Evolutionary conservation across 2,888 invertebrate species (phyloP), one percentile per base, ranked within the genome.

Genomic region (Agriopis aurantiaria): DNA sequence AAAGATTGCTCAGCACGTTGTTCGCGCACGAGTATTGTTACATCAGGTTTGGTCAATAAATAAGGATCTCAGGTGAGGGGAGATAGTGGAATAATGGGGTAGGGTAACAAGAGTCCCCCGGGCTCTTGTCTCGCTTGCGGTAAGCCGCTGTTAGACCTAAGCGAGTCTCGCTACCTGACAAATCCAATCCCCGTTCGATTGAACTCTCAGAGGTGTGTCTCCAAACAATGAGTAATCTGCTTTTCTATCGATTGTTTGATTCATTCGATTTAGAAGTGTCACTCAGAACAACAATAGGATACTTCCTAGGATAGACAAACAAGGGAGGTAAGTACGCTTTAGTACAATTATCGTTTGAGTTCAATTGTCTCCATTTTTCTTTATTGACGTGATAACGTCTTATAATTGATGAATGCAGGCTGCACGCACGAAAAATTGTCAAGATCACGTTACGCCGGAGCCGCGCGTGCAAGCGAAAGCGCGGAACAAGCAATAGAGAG

Each of bases 61-160:
- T 87, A 87, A 85, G 75, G 80, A 77, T 77, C 81, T 85, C 86
- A 88, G 85, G 87, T 88, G 78, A 49, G 75, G 75, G 83, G 80
- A 84, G 81, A 87, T 87, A 85, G 85, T 85, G 80, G 84, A 87
- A 89, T 91, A 89, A 89, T 87, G 84, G 85, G 80, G 81, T 80
- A 82, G 82, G 76, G 84, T 85, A 83, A 85, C 84, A 76, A 74
- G 76, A 80, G 77, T 87, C 86, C 85, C 86, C 73, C 56, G 78
- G 83, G 85, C 80, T 78, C 81, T 84, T 75, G 78, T 79, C 80
- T 87, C 78, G 83, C 78, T 80, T 84, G 86, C 81, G 86, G 88
- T 82, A 77, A 83, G 80, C 87, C 85, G 79, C 84, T 84, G 83
- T 83, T 80, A 84, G 83, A 81, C 81, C 83, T 85, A 81, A 83